Evolutionary conservation across 2,113 vertebrate genomes (phyloP).

Genomic region (Mellivora capensis): DNA sequence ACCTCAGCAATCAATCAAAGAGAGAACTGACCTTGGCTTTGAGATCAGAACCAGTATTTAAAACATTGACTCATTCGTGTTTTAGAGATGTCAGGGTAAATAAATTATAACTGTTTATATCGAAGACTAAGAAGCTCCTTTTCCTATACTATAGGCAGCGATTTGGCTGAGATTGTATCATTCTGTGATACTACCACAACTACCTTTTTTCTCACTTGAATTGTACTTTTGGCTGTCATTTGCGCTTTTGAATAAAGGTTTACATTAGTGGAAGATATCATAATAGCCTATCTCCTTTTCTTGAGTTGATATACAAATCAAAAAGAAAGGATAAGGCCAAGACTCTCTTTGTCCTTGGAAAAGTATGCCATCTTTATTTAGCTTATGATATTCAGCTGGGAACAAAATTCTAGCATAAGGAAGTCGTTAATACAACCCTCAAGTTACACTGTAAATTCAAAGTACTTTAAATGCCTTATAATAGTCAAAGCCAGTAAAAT

Average conservation of each 20-base stretch:
- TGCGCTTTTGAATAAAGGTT: conserved; percentile 85
- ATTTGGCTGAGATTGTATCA: conserved; percentile 83
- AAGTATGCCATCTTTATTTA: conserved; percentile 83
- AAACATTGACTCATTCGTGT: conserved; percentile 84
- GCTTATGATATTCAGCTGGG: conserved; percentile 79
- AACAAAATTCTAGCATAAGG: conserved; percentile 85
- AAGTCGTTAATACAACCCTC: conserved; percentile 82
- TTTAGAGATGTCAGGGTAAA: conserved; percentile 87
- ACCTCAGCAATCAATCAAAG: conserved; percentile 55
- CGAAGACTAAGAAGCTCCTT: conserved; percentile 81
- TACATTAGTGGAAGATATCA: conserved; percentile 76
- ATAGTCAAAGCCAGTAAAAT: conserved; percentile 85
- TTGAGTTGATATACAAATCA: conserved; percentile 78
- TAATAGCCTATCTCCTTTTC: conserved; percentile 75
- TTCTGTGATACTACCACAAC: conserved; percentile 79
- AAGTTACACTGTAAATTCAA: conserved; percentile 81
- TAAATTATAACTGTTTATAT: conserved; percentile 88
- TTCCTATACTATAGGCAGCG: conserved; percentile 82
- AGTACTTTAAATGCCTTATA: conserved; percentile 83
- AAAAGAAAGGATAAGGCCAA: conserved; percentile 79
- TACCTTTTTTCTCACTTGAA: conserved; percentile 84
- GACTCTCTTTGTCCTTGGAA: conserved; percentile 80
- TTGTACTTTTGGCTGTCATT: conserved; percentile 83
- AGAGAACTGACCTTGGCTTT: conserved; percentile 82
- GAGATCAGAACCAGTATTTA: conserved; percentile 82